Evolutionary conservation across 2,888 invertebrate species (phyloP).

Genomic region (Apamea sordens): DNA sequence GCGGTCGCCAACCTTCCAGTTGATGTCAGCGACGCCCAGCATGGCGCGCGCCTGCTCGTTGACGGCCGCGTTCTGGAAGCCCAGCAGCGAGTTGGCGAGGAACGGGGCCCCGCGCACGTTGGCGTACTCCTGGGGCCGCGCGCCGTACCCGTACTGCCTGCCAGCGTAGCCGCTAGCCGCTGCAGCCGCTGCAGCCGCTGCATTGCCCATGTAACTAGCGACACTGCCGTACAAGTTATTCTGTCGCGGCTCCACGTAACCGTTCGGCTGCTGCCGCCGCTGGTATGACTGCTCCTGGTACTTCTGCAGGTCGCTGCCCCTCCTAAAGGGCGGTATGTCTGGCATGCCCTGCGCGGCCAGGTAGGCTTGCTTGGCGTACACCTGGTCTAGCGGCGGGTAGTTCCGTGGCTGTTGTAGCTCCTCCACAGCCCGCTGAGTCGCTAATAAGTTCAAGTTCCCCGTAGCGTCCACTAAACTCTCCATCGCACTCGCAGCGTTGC

Average conservation of each 20-base stretch:
- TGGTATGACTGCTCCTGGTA: conserved; percentile 81
- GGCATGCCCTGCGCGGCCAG: conserved; percentile 74
- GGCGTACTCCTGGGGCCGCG: conserved; percentile 76
- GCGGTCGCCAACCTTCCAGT: conserved; percentile 95
- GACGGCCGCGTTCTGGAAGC: conserved; percentile 88
- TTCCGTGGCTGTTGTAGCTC: conserved; percentile 71
- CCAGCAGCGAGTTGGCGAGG: conserved; percentile 85
- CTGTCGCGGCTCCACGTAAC: conserved; percentile 81
- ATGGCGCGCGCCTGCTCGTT: conserved; percentile 89
- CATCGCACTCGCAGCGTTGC: conserved; percentile 76
- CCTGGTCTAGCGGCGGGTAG: conserved; percentile 78
- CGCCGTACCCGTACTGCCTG: conserved; percentile 78
- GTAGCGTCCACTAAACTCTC: conserved; percentile 83
- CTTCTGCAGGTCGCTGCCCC: conserved; percentile 75
- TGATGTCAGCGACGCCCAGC: conserved; percentile 89
- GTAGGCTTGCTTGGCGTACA: conserved; percentile 68
- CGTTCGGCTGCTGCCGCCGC: conserved; percentile 79
- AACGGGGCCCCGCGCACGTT: conserved; percentile 81
- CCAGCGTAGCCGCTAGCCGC: conserved; percentile 68
- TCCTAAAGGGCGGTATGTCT: conserved; percentile 78
- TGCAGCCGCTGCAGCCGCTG: conserved; percentile 51
- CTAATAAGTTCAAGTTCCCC: conserved; percentile 79
- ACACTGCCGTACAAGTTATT: conserved; percentile 62
- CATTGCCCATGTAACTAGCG: conserved; percentile 58
- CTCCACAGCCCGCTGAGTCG: conserved; percentile 76